phyloP scores from a whole-genome alignment of 2,797 vertebrate genomes.

The Chelonia mydas region DNA sequence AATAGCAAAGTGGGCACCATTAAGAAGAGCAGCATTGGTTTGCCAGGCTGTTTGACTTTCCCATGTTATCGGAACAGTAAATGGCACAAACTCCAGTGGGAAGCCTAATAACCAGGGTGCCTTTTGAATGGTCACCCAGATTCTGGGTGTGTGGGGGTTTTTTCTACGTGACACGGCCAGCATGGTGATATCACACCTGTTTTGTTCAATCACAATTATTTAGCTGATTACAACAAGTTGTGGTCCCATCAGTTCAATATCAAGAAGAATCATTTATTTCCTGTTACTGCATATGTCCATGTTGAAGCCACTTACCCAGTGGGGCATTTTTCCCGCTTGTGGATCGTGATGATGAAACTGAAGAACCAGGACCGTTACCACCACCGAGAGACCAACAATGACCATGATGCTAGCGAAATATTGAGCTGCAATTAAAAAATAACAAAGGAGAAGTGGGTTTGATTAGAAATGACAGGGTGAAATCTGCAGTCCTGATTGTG shows the following conservation, averaged over 20 bases:
- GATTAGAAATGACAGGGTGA: rapidly evolving
- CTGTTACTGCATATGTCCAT: neutral
- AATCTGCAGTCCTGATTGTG: neutral
- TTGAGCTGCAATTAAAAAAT: slow-evolving; percentile 83
- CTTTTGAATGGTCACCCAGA: neutral
- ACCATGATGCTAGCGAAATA: slow-evolving; percentile 96
- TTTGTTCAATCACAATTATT: neutral
- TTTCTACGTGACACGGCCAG: neutral
- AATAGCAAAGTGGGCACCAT: neutral
- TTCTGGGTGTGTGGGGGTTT: too few species aligned
- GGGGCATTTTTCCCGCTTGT: slow-evolving; percentile 93
- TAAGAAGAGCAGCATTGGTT: too few species aligned
- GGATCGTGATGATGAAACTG: slow-evolving; percentile 95
- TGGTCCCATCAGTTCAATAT: neutral
- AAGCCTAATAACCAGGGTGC: neutral
- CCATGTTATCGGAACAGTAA: neutral
- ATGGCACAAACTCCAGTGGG: neutral
- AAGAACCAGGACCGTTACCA: slow-evolving; percentile 92
- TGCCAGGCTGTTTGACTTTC: neutral
- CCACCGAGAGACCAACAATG: slow-evolving; percentile 92
- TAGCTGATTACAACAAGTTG: neutral
- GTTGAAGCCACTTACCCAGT: slow-evolving; percentile 84
- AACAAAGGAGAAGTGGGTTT: neutral
- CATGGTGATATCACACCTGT: neutral
- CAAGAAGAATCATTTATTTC: neutral